phyloP scores from a whole-genome alignment of 2,797 vertebrate genomes.

The Aldrovandia affinis region DNA sequence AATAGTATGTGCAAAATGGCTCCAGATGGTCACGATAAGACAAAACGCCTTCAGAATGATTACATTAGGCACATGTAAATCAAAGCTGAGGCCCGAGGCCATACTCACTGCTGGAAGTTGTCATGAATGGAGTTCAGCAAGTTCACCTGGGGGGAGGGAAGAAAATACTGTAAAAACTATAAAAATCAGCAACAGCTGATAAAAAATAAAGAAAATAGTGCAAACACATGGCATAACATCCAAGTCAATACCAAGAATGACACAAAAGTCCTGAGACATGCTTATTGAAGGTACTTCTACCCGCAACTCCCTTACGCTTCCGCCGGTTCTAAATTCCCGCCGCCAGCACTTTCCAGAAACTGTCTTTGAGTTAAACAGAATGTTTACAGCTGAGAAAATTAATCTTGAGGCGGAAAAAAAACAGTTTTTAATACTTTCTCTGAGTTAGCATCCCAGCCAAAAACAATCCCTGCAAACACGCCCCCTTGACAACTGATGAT shows the following conservation, averaged over 20 bases:
- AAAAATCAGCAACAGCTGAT: neutral
- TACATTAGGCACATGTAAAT: neutral
- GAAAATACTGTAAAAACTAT: neutral
- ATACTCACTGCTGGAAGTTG: conserved; percentile 96
- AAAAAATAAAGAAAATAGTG: too few relatives aligned
- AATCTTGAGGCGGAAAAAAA: neutral
- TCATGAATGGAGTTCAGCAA: conserved; percentile 95
- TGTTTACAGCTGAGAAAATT: too few relatives aligned
- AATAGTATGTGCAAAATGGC: neutral
- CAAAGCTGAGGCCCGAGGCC: neutral
- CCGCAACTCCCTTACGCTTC: too few relatives aligned
- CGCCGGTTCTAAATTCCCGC: too few relatives aligned
- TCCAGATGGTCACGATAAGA: conserved; percentile 9
- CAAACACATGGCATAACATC: too few relatives aligned
- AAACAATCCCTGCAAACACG: neutral
- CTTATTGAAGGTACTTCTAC: too few relatives aligned
- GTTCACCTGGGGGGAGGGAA: conserved; percentile 77
- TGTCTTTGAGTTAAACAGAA: too few relatives aligned
- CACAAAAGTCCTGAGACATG: too few relatives aligned
- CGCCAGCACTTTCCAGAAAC: too few relatives aligned
- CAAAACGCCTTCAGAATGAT: neutral
- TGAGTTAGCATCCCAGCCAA: neutral
- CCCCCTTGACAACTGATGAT: conserved; percentile 15
- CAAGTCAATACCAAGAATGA: too few relatives aligned
- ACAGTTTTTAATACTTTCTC: neutral